These are phyloP conservation scores for Sturmia bella DNA, from an alignment of 2,888 invertebrate species.

Conservation along the genomic window DNA sequence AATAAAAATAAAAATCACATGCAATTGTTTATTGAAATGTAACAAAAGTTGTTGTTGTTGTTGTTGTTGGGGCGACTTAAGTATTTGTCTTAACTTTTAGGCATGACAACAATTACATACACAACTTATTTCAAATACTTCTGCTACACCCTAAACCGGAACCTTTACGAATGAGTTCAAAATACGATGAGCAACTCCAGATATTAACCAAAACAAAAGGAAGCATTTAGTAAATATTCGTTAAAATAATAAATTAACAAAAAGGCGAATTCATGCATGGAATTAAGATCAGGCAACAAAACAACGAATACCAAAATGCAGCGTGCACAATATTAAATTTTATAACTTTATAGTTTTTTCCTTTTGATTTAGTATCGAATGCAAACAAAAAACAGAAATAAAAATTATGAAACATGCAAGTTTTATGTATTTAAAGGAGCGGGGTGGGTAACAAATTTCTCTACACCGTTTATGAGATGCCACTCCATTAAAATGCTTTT, in stretches of 20 bases:
- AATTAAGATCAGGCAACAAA: slow-evolving; percentile 59
- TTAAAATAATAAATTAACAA: slow-evolving; percentile 6
- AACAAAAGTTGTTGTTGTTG: too few relatives aligned
- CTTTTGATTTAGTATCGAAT: slow-evolving; percentile 33
- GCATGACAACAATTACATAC: not conserved
- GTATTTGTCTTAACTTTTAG: slow-evolving; percentile 28
- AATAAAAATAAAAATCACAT: not conserved
- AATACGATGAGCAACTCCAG: slow-evolving; percentile 25
- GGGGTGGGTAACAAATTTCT: not conserved
- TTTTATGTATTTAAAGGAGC: slow-evolving; percentile 15
- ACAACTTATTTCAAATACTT: too few relatives aligned
- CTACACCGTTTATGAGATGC: slow-evolving; percentile 26
- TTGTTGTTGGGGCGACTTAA: not conserved
- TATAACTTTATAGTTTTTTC: not conserved
- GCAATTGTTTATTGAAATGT: not conserved
- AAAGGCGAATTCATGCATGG: slow-evolving; percentile 59
- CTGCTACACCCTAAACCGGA: slow-evolving; percentile 41
- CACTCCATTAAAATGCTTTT: slow-evolving; percentile 11
- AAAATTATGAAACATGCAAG: slow-evolving; percentile 54
- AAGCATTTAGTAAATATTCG: slow-evolving; percentile 34
- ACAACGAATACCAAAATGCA: slow-evolving; percentile 3
- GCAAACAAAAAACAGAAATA: slow-evolving; percentile 1
- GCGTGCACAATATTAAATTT: slow-evolving; percentile 41
- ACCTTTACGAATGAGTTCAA: slow-evolving; percentile 13
- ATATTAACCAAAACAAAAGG: slow-evolving; percentile 26